Evolutionary conservation across 1,140 invertebrate genomes (phyloP), one percentile per base, ranked within the genome.

Genomic region (Achroia grisella): DNA sequence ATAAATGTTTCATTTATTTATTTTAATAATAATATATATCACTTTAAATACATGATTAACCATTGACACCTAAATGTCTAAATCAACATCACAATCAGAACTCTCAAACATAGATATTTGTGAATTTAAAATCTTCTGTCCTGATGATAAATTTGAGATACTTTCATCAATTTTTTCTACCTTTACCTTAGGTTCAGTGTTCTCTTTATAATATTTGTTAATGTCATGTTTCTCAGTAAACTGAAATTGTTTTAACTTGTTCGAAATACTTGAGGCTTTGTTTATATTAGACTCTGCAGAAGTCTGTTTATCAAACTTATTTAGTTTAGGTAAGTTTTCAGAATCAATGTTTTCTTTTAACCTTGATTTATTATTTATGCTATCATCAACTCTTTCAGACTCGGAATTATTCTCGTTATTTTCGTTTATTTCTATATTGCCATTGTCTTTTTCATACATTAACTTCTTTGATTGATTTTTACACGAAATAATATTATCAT

Each of bases 71-170:
- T 62, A 87, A 37, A 87, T 62, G 61, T 87, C 78, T 48, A 87
- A 71, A 64, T 78, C 81, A 49, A 82, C 75, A 71, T 87, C 73
- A 73, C 77, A 85, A 60, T 86, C 79, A 12, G 71, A 75, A 64
- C 59, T 85, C 56, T 87, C 82, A 71, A 87, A 87, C 39, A 87
- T 85, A 36, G 85, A 86, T 54, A 74, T 69, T 69, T 86, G 78
- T 34, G 79, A 81, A 57, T 52, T 72, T 12, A 53, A 40, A 43
- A 56, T 49, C 39, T 41, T 52, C 48, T 56, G 12, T 17, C 32
- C 50, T 13, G 29, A 41, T 27, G 43, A 31, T 44, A 49, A 45
- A 35, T 40, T 50, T 31, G 35, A 39, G 39, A 13, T 55, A 51
- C 48, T 48, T 46, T 44, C 15, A 32, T 39, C 54, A 13, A 37